phyloP scores from a whole-genome alignment of 2,113 vertebrate species.

The Phocoena phocoena region DNA sequence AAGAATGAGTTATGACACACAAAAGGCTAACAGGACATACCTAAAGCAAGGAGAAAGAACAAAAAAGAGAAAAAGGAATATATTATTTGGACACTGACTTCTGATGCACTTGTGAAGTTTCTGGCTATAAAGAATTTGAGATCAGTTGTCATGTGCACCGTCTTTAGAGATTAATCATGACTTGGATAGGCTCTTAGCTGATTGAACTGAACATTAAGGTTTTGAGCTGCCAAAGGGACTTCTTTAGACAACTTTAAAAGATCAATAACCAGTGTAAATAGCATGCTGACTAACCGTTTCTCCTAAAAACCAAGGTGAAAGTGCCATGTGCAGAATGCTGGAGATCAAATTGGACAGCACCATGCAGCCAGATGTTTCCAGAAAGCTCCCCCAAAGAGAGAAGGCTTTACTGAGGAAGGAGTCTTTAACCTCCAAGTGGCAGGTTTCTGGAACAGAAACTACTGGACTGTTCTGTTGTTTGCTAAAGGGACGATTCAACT shows the following conservation, averaged over 20 bases:
- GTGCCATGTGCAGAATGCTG: not conserved
- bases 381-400: constrained; percentile 26
- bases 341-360: not conserved
- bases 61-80: not conserved
- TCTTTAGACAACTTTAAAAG: constrained; percentile 32
- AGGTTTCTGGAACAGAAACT: constrained; percentile 57
- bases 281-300: not conserved
- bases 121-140: not conserved
- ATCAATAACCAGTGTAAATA: constrained; percentile 46
- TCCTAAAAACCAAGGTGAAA: not conserved
- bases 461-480: constrained; percentile 52
- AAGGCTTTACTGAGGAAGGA: not conserved
- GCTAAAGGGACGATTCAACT: constrained; percentile 70
- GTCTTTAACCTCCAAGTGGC: constrained; percentile 31
- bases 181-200: constrained; percentile 21
- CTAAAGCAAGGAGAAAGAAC: not conserved
- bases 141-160: not conserved
- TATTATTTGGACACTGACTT: not conserved
- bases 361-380: not conserved
- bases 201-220: constrained; percentile 31
- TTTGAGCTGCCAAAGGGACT: constrained; percentile 40
- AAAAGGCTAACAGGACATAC: not conserved
- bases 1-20: not conserved
- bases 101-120: not conserved
- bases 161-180: constrained; percentile 44